Evolutionary conservation across 2,113 vertebrate genomes (phyloP), one percentile per base, ranked within the genome.

Genomic region (Aegithalos caudatus): DNA sequence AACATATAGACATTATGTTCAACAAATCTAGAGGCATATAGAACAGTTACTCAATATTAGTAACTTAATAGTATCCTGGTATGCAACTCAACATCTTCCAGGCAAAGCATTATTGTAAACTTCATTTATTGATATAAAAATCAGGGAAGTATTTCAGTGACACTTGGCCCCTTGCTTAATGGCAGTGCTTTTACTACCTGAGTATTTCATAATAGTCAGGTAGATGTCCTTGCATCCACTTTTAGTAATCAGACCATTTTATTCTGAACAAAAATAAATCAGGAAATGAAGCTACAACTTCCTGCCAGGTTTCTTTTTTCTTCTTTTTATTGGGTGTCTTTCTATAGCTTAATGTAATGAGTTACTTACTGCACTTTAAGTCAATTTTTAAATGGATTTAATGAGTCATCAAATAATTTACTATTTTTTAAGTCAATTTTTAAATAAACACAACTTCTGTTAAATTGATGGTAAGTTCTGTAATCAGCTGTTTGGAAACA

Each of bases 331-430:
- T 57, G 24, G 40, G 57, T 86, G 31, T 50, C 47, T 67, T 88
- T 81, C 88, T 56, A 37, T 44, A 83, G 60, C 45, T 84, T 93
- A 88, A 92, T 57, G n/a, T 73, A 91, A 67, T 67, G 64, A 96
- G 64, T 92, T 82, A 84, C 65, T 89, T 84, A 91, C 62, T 54
- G 66, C 57, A 89, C 35, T 94, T 91, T 60, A 93, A 92, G 82
- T 92, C 80, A 81, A 95, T 83, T 83, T 72, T 81, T 19, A 67
- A 95, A 94, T 95, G 93, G 80, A 95, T 93, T 93, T 93, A 93
- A 96, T 67, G 76, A 95, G 72, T 90, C 86, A 84, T 51, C 62
- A 54, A 96, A 73, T 85, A 27, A 93, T 74, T 94, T 86, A 92
- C 80, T 88, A 71, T 88, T 88, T 95, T 93, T 83, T 76, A 94